Evolutionary conservation across 2,113 vertebrate genomes (phyloP).

Genomic region (Syngnathus floridae): DNA sequence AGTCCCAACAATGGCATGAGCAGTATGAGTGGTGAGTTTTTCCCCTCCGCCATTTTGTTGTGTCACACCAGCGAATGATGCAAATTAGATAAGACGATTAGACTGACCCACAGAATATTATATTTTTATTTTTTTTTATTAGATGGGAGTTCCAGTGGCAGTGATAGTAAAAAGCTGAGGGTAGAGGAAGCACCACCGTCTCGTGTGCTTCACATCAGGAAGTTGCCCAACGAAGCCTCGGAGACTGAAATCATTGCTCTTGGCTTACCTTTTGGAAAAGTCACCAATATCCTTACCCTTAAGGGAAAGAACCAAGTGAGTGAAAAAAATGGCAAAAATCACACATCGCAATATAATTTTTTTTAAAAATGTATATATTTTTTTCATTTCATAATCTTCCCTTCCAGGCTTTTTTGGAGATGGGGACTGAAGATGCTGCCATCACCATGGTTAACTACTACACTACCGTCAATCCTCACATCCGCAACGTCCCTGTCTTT

Average conservation of each 20-base stretch:
- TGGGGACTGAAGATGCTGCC: slow-evolving; percentile 93
- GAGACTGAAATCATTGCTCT: slow-evolving; percentile 96
- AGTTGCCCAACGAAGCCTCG: slow-evolving; percentile 90
- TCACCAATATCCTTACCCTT: slow-evolving; percentile 95
- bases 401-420: slow-evolving; percentile 87
- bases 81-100: neutral
- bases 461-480: slow-evolving; percentile 84
- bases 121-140: neutral
- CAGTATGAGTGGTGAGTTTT: slow-evolving; percentile 89
- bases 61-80: neutral
- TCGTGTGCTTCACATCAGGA: slow-evolving; percentile 94
- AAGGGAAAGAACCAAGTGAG: slow-evolving; percentile 98
- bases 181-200: slow-evolving; percentile 89
- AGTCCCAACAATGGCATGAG: slow-evolving; percentile 91
- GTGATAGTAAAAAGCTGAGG: slow-evolving; percentile 94
- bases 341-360: too few species aligned
- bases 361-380: too few species aligned
- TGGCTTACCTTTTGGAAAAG: slow-evolving; percentile 94
- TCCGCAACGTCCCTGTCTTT: slow-evolving; percentile 90
- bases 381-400: slow-evolving; percentile 21
- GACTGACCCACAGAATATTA: neutral
- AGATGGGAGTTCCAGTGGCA: slow-evolving; percentile 87
- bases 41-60: neutral
- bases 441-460: slow-evolving; percentile 98
- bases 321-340: neutral